These are phyloP conservation scores for Camelus bactrianus DNA, from an alignment of 2,113 vertebrate species.

Conservation along the genomic window DNA sequence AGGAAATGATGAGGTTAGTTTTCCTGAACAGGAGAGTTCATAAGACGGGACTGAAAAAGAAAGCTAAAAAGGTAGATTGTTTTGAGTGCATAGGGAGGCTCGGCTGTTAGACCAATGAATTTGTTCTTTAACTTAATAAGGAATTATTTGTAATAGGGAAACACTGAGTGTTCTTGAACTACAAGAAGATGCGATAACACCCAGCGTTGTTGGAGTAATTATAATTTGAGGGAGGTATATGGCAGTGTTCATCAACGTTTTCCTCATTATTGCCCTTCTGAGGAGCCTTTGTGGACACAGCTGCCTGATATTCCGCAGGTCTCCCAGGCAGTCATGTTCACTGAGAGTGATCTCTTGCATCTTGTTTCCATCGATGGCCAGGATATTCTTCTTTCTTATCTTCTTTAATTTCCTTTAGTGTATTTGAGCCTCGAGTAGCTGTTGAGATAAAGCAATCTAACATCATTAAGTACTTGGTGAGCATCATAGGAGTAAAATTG, in stretches of 20 bases:
- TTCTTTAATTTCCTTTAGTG: constrained; percentile 59
- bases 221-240: too few species aligned
- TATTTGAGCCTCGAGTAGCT: constrained; percentile 28
- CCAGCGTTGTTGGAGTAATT: neutral
- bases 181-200: neutral
- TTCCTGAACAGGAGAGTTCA: neutral
- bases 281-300: neutral
- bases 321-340: neutral
- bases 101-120: neutral
- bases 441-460: constrained; percentile 53
- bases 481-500: constrained; percentile 18
- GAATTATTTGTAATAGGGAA: neutral
- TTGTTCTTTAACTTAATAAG: neutral
- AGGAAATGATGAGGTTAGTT: neutral
- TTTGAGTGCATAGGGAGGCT: neutral
- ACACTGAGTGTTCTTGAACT: neutral
- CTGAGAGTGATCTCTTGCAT: neutral
- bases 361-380: constrained; percentile 31
- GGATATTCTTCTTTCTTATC: constrained; percentile 54
- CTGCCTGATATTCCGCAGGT: neutral
- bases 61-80: neutral
- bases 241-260: neutral
- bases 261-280: neutral
- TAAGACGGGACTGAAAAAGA: neutral
- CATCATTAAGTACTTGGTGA: constrained; percentile 27